Conservation (phyloP, 2,797 vertebrate genomes). For the Mormyrops boulengeri region DNA sequence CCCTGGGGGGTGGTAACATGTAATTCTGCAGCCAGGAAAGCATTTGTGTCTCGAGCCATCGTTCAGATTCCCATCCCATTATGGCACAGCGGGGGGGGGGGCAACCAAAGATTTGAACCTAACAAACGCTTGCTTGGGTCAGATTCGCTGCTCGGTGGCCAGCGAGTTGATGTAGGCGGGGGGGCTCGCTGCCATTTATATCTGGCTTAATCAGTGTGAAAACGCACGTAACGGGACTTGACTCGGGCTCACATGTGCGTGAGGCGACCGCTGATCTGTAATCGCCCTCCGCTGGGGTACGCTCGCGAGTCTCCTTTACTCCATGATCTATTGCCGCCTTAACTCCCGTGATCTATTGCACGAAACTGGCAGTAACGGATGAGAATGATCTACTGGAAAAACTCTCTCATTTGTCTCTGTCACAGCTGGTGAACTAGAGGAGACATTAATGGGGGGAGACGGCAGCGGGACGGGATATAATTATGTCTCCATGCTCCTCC, state of each 20-base stretch:
- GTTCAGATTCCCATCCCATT: background rate
- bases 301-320: slow-evolving; percentile 66
- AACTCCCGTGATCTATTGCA: slow-evolving; percentile 67
- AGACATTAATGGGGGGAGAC: slow-evolving; percentile 74
- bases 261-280: slow-evolving; percentile 70
- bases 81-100: background rate
- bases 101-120: background rate
- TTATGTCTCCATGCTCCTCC: slow-evolving; percentile 70
- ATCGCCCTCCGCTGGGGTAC: slow-evolving; percentile 60
- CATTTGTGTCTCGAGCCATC: background rate
- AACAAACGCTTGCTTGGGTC: background rate
- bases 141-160: slow-evolving; percentile 11
- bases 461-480: slow-evolving; percentile 73
- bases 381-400: slow-evolving; percentile 75
- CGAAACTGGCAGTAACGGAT: slow-evolving; percentile 77
- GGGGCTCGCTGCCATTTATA: slow-evolving; percentile 48
- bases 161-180: background rate
- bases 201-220: slow-evolving; percentile 55
- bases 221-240: slow-evolving; percentile 53
- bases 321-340: slow-evolving; percentile 72
- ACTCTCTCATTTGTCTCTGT: slow-evolving; percentile 82
- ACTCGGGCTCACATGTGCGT: slow-evolving; percentile 67
- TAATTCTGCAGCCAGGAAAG: background rate
- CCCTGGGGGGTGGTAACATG: background rate
- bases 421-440: slow-evolving; percentile 71